Evolutionary conservation across 2,888 invertebrate species (phyloP).

Genomic region (Synanthedon formicaeformis): DNA sequence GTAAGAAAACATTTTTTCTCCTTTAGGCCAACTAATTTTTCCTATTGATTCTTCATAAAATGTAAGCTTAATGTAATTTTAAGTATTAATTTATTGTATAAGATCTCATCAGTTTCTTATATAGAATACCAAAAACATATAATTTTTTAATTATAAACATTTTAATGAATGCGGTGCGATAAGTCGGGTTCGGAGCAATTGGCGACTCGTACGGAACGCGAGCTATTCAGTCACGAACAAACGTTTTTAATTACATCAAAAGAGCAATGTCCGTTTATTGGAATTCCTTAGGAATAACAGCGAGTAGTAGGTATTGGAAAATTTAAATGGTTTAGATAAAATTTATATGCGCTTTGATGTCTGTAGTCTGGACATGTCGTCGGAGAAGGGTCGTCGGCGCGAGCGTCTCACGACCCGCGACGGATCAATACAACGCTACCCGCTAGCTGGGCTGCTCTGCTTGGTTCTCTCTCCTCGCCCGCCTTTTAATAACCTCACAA

Average conservation of each 20-base stretch:
- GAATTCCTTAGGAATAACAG: not conserved
- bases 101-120: too few relatives aligned
- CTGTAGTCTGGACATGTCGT: not conserved
- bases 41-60: too few relatives aligned
- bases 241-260: not conserved
- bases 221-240: constrained; percentile 7
- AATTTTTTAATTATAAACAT: too few relatives aligned
- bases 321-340: not conserved
- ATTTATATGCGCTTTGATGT: not conserved
- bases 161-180: constrained; percentile 4
- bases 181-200: constrained; percentile 18
- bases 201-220: constrained; percentile 5
- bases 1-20: too few relatives aligned
- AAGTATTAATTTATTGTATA: too few relatives aligned
- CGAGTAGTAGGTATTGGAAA: not conserved
- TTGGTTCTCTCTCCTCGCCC: constrained; percentile 5
- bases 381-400: constrained; percentile 3
- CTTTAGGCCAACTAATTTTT: too few relatives aligned
- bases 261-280: not conserved
- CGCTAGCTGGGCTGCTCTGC: constrained; percentile 10
- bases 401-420: constrained; percentile 27
- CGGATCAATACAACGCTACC: constrained; percentile 32
- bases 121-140: too few relatives aligned
- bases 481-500: constrained; percentile 9
- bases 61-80: too few relatives aligned